These are phyloP conservation scores for Crotophaga sulcirostris DNA, from an alignment of 2,113 vertebrate species.

Conservation along the genomic window DNA sequence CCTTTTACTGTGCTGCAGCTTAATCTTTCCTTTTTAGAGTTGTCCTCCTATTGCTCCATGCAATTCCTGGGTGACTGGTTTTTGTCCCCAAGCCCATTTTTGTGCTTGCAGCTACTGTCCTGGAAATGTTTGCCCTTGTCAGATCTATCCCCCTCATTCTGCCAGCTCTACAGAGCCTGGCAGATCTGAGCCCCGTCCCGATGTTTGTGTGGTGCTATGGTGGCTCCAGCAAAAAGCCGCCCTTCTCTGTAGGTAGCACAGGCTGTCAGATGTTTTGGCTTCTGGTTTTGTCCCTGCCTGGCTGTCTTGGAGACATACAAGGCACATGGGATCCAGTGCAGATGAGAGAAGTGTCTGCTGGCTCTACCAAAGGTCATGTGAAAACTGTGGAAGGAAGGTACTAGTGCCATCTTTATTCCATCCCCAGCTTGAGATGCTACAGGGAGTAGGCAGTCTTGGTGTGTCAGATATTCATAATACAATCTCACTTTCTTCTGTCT, in stretches of 20 bases:
- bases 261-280: slow-evolving; percentile 44
- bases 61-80: background rate
- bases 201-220: background rate
- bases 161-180: slow-evolving; percentile 5
- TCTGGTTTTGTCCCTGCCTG: background rate
- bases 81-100: background rate
- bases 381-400: background rate
- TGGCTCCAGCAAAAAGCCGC: slow-evolving; percentile 36
- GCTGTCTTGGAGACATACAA: background rate
- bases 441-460: background rate
- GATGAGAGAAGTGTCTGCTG: background rate
- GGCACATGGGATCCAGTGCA: background rate
- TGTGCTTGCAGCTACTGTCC: slow-evolving; percentile 11
- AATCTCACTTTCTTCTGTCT: background rate
- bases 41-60: background rate
- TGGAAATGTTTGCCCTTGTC: slow-evolving; percentile 52
- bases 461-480: background rate
- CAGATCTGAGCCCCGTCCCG: slow-evolving; percentile 49
- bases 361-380: background rate
- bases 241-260: background rate
- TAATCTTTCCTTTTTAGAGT: background rate
- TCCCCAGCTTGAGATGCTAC: background rate
- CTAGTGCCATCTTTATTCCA: background rate
- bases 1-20: background rate
- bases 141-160: background rate